Evolutionary conservation across 2,797 vertebrate genomes (phyloP).

Genomic region (Lepidocolaptes lacrymiger): DNA sequence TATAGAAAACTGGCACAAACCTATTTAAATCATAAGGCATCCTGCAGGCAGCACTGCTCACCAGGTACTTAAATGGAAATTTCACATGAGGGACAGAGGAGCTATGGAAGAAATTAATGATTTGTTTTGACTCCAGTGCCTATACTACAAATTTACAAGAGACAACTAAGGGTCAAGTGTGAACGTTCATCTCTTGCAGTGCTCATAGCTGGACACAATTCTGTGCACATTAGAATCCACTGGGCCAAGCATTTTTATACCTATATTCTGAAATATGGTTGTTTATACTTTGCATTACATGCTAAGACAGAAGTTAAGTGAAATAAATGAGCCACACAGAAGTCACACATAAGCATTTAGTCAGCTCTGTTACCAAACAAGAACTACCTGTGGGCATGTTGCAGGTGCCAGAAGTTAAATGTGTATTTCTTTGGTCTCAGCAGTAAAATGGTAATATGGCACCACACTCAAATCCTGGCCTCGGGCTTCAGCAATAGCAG

Average conservation of each 20-base stretch:
- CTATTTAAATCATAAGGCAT: neutral
- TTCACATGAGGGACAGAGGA: neutral
- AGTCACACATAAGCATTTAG: neutral
- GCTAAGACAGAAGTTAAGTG: neutral
- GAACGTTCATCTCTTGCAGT: neutral
- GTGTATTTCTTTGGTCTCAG: neutral
- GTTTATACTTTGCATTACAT: neutral
- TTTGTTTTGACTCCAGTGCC: neutral
- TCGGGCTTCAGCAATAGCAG: accelerated
- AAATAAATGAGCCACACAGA: neutral
- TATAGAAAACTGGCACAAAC: neutral
- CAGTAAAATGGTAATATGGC: neutral
- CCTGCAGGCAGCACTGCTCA: neutral
- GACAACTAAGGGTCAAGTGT: neutral
- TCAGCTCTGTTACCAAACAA: neutral
- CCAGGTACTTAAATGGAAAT: neutral
- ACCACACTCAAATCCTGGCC: neutral
- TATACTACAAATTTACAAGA: neutral
- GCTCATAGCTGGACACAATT: neutral
- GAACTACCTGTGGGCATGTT: neutral
- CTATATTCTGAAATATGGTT: neutral
- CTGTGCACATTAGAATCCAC: neutral
- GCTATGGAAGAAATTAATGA: neutral
- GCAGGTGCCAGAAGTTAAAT: neutral
- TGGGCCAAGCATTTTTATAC: neutral